Conservation (phyloP, 2,797 vertebrate species). For the Lacerta viridis region DNA sequence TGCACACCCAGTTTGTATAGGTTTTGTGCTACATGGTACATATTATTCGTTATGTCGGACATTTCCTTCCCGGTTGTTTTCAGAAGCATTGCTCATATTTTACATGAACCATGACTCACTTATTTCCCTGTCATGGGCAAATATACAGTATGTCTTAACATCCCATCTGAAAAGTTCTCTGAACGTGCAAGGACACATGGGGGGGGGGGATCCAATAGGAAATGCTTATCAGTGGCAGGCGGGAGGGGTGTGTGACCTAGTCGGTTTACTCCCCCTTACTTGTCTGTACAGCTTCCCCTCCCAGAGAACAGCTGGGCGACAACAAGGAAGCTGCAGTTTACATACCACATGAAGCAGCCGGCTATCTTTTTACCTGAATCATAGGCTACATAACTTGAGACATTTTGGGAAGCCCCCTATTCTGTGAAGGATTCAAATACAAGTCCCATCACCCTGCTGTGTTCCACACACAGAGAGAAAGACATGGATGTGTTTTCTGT, state of each 20-base stretch:
- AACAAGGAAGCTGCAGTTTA: slow-evolving; percentile 68
- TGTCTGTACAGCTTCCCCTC: slow-evolving; percentile 70
- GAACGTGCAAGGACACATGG: not conserved
- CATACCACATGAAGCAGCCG: slow-evolving; percentile 35
- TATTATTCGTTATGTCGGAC: not conserved
- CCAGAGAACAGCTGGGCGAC: slow-evolving; percentile 44
- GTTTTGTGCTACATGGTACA: slow-evolving; percentile 18
- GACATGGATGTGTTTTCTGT: not conserved
- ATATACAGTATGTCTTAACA: slow-evolving; percentile 28
- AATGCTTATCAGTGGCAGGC: slow-evolving; percentile 42
- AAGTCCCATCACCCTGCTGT: slow-evolving; percentile 42
- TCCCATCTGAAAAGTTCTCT: slow-evolving; percentile 42
- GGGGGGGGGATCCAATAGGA: slow-evolving; percentile 45
- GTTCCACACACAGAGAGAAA: not conserved
- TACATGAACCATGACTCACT: slow-evolving; percentile 52
- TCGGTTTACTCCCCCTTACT: slow-evolving; percentile 47
- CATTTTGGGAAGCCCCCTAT: slow-evolving; percentile 75
- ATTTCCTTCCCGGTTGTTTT: slow-evolving; percentile 38
- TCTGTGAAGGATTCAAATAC: slow-evolving; percentile 70
- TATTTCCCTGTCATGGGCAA: slow-evolving; percentile 19
- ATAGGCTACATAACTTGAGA: slow-evolving; percentile 67
- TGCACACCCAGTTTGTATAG: not conserved
- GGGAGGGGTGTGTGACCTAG: slow-evolving; percentile 21
- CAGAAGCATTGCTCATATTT: slow-evolving; percentile 24
- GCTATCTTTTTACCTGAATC: slow-evolving; percentile 70